These are phyloP conservation scores for Ctenodactylus gundi DNA, from an alignment of 2,113 vertebrate species.

Conservation along the genomic window DNA sequence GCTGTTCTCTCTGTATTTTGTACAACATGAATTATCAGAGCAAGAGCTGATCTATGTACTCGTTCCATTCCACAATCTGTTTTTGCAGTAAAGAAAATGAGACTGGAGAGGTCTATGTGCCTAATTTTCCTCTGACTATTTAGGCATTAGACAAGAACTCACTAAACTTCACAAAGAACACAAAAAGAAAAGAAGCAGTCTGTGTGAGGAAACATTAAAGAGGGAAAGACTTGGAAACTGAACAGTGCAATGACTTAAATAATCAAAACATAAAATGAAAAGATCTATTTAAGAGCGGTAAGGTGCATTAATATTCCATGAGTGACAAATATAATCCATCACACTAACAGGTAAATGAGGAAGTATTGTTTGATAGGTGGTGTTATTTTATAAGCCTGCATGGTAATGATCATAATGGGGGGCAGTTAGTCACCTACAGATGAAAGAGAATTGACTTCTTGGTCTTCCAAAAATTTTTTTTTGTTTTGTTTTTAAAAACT, in stretches of 20 bases:
- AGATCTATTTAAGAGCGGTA: not conserved
- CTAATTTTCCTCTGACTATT: not conserved
- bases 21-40: not conserved
- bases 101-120: not conserved
- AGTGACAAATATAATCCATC: conserved; percentile 22
- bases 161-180: conserved; percentile 16
- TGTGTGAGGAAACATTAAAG: not conserved
- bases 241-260: not conserved
- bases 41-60: not conserved
- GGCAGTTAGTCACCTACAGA: conserved; percentile 41
- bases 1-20: not conserved
- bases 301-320: not conserved
- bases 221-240: not conserved
- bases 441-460: conserved; percentile 11
- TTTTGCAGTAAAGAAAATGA: not conserved
- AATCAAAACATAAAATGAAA: not conserved
- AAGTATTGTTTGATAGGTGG: not conserved
- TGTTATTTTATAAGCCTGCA: conserved; percentile 37
- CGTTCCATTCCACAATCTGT: not conserved
- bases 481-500: conserved; percentile 25
- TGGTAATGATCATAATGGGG: not conserved
- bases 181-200: not conserved
- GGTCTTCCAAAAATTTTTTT: conserved; percentile 10
- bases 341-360: conserved; percentile 40
- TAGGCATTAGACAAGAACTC: not conserved